Evolutionary conservation across 1,140 invertebrate species (phyloP).

Genomic region (Rhynchophorus ferrugineus): DNA sequence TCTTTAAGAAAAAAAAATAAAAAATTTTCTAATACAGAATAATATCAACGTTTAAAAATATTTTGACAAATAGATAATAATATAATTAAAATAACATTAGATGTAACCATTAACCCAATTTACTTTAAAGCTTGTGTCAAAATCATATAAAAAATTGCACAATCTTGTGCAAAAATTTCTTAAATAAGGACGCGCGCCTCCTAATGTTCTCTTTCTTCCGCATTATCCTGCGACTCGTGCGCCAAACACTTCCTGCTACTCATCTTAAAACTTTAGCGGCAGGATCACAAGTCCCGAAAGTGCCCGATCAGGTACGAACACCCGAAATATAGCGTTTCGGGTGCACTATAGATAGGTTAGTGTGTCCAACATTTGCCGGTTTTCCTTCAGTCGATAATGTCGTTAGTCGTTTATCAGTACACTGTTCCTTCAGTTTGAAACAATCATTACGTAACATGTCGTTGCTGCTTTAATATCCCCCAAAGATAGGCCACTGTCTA

Average conservation of each 20-base stretch:
- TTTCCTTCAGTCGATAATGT: constrained; percentile 14
- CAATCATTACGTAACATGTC: constrained; percentile 11
- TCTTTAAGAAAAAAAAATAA: too few relatives aligned
- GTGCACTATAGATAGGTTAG: constrained; percentile 12
- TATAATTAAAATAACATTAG: too few relatives aligned
- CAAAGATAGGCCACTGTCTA: constrained; percentile 9
- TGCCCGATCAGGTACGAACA: constrained; percentile 2
- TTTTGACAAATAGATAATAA: too few relatives aligned
- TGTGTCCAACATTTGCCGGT: constrained; percentile 4
- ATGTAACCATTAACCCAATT: too few relatives aligned
- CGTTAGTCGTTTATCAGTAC: constrained; percentile 3
- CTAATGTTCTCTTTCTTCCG: too few relatives aligned
- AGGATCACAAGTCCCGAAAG: constrained; percentile 5
- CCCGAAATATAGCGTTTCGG: constrained; percentile 15
- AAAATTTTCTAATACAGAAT: too few relatives aligned
- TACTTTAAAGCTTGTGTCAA: too few relatives aligned
- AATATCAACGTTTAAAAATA: too few relatives aligned
- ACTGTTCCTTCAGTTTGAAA: constrained; percentile 6
- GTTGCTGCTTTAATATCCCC: constrained; percentile 4
- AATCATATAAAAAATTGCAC: too few relatives aligned
- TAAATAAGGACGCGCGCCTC: too few relatives aligned
- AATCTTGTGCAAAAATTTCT: too few relatives aligned
- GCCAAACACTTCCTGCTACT: background rate
- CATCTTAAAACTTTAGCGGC: background rate
- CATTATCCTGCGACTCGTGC: constrained; percentile 5